A percentile compares a stretch with the other conserved stretches of the same genome.
These are phyloP conservation scores for Heliconius erato DNA, from an alignment of 2,888 invertebrate species.

Conservation along the genomic window DNA sequence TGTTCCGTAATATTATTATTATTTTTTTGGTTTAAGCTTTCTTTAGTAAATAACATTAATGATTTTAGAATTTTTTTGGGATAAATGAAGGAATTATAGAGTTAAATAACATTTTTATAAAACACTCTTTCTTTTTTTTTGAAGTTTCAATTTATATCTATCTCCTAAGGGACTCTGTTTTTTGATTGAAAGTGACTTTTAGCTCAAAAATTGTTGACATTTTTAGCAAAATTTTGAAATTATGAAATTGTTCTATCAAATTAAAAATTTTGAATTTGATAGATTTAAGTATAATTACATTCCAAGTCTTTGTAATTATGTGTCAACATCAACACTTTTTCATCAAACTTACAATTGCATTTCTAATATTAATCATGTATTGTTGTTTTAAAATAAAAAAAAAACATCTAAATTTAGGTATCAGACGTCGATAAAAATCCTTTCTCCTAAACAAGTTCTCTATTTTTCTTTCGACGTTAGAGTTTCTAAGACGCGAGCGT, in stretches of 20 bases:
- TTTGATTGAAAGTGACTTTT: not conserved
- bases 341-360: not conserved
- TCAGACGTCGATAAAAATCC: not conserved
- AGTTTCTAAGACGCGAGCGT: constrained; percentile 34
- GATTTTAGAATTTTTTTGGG: no score
- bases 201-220: not conserved
- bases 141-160: not conserved
- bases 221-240: no score
- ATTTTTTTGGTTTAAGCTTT: not conserved
- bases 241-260: no score
- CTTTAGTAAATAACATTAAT: not conserved
- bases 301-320: no score
- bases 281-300: no score
- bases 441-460: constrained; percentile 36
- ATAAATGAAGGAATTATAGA: no score
- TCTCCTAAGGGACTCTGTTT: not conserved
- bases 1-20: no score
- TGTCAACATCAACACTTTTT: no score
- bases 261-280: no score
- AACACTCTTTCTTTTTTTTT: not conserved
- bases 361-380: not conserved
- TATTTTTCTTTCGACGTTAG: constrained; percentile 53
- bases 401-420: not conserved
- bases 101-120: not conserved
- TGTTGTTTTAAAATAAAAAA: not conserved